These are phyloP conservation scores for Catalaphyllia jardinei DNA, from an alignment of 64 coral and sea anemone genomes.

Conservation along the genomic window DNA sequence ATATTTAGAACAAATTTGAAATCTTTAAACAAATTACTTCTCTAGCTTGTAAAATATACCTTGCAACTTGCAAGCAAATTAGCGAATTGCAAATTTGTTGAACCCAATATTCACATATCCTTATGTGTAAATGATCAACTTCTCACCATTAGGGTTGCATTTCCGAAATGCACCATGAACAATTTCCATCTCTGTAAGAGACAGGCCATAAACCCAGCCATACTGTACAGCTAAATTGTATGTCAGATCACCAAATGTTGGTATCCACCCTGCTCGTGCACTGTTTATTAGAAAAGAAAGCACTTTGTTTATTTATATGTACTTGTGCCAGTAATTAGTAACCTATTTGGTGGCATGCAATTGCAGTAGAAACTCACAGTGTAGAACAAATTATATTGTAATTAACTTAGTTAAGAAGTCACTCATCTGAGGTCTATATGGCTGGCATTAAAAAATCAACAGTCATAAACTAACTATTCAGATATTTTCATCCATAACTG, in stretches of 20 bases:
- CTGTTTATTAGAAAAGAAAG: slow-evolving; percentile 49
- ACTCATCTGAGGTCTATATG: background rate
- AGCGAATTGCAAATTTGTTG: background rate
- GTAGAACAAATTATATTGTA: background rate
- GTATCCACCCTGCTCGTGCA: slow-evolving; percentile 88
- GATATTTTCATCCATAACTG: too few relatives aligned
- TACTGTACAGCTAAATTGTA: slow-evolving; percentile 92
- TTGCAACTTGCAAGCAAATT: too few relatives aligned
- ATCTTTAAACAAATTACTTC: too few relatives aligned
- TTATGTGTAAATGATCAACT: background rate
- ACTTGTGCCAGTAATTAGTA: too few relatives aligned
- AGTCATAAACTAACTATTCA: background rate
- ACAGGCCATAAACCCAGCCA: slow-evolving; percentile 96
- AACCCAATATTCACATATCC: background rate
- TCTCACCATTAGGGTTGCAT: slow-evolving; percentile 96
- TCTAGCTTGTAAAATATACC: too few relatives aligned
- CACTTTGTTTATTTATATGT: background rate
- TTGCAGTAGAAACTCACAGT: too few relatives aligned
- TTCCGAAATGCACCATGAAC: slow-evolving; percentile 97
- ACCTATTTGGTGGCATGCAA: too few relatives aligned
- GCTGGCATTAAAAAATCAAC: too few relatives aligned
- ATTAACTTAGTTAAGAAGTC: background rate
- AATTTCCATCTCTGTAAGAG: slow-evolving; percentile 99
- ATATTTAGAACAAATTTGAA: too few relatives aligned
- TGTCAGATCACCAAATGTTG: slow-evolving; percentile 95